These are phyloP conservation scores for Chlorodrepanis virens DNA, from an alignment of 2,113 vertebrate species.

Conservation along the genomic window DNA sequence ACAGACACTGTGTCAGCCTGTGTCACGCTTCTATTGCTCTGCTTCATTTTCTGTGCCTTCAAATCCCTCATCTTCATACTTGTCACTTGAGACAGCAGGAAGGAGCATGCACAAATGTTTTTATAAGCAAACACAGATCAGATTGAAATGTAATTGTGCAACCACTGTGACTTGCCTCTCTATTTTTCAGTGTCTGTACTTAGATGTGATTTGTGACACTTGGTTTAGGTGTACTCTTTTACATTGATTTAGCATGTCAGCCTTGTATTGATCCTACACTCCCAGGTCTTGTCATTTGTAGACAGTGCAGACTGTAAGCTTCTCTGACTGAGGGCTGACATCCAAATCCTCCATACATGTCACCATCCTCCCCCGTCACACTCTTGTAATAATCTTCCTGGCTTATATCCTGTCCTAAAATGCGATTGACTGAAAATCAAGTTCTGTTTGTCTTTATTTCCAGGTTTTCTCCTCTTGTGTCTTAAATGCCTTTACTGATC, in stretches of 20 bases:
- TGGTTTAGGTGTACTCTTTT: neutral
- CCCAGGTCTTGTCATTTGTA: neutral
- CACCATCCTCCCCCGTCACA: fast-evolving
- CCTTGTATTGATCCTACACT: neutral
- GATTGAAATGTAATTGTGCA: neutral
- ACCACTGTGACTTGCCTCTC: neutral
- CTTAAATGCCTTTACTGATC: neutral
- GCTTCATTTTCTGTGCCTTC: neutral
- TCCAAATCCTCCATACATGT: neutral
- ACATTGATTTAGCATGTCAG: slow-evolving; percentile 5
- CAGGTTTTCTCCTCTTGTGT: neutral
- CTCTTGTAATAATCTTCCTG: neutral
- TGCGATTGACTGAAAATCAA: neutral
- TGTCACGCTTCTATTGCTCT: neutral
- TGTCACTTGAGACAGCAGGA: neutral
- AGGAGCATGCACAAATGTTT: neutral
- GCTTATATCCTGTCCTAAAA: neutral
- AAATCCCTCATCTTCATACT: neutral
- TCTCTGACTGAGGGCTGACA: neutral
- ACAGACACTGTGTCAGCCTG: neutral
- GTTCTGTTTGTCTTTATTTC: neutral
- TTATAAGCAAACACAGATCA: neutral
- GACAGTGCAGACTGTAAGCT: neutral
- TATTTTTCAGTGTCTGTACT: neutral
- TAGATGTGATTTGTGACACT: neutral